Conservation (phyloP, 1,140 invertebrate species). For the Agrypnia vestita region DNA sequence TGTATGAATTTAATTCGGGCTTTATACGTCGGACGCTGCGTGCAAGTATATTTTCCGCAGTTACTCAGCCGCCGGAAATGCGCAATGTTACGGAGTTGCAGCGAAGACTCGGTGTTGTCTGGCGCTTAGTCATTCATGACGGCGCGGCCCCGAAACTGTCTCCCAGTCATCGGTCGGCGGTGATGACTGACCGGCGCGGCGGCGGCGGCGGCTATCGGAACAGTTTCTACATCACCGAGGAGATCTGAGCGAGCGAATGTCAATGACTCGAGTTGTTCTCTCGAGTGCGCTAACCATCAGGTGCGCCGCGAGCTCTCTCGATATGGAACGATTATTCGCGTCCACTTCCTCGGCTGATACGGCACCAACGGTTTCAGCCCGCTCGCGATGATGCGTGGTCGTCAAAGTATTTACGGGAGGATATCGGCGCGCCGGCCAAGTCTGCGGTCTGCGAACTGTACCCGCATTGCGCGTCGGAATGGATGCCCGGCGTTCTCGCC, state of each 20-base stretch:
- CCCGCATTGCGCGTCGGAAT: not conserved
- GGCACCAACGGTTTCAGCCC: constrained; percentile 8
- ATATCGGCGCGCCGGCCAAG: constrained; percentile 24
- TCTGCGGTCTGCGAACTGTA: constrained; percentile 17
- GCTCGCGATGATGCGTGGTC: constrained; percentile 26
- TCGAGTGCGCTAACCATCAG: not conserved
- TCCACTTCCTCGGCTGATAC: constrained; percentile 26
- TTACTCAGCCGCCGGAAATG: constrained; percentile 30
- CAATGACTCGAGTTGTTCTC: not conserved
- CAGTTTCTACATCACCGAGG: too few relatives aligned
- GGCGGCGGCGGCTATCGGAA: not conserved
- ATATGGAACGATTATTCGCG: constrained; percentile 39
- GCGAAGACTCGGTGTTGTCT: constrained; percentile 8
- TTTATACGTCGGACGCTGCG: not conserved
- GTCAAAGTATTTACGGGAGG: constrained; percentile 39
- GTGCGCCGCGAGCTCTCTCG: not conserved
- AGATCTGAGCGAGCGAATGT: too few relatives aligned
- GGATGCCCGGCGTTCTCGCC: constrained; percentile 20
- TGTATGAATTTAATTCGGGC: not conserved
- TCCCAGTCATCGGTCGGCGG: not conserved
- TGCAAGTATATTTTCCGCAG: not conserved
- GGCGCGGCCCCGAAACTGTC: not conserved
- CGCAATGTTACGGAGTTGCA: not conserved
- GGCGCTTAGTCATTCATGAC: constrained; percentile 30
- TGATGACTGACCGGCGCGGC: not conserved